Evolutionary conservation across 2,113 vertebrate species (phyloP).

Genomic region (Physeter macrocephalus): DNA sequence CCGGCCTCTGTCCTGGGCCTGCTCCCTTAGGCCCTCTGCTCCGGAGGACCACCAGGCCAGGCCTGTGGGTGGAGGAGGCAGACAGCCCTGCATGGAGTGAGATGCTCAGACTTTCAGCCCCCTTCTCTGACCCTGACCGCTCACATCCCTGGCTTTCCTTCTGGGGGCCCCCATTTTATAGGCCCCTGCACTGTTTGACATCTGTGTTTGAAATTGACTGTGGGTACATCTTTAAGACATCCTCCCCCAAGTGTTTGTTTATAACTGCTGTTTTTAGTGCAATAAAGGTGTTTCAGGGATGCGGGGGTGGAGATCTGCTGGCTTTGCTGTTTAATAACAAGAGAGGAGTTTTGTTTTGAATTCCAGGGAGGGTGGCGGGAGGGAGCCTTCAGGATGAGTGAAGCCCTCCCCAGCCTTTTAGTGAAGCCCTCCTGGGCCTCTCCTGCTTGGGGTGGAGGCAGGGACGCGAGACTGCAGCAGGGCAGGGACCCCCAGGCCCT

Average conservation of each 20-base stretch:
- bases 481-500: background rate
- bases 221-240: slow-evolving; percentile 64
- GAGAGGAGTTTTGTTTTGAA: background rate
- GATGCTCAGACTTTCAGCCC: background rate
- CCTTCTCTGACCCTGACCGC: background rate
- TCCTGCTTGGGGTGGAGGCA: background rate
- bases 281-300: slow-evolving; percentile 80
- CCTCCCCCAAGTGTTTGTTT: slow-evolving; percentile 73
- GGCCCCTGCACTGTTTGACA: background rate
- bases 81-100: background rate
- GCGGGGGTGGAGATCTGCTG: slow-evolving; percentile 25
- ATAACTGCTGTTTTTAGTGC: slow-evolving; percentile 77
- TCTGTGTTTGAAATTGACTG: slow-evolving; percentile 70
- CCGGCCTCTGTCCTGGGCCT: background rate
- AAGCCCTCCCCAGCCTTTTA: background rate
- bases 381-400: background rate
- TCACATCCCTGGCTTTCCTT: background rate
- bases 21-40: background rate
- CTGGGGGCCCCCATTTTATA: background rate
- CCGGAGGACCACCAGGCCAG: background rate
- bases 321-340: background rate
- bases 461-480: background rate
- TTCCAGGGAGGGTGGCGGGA: background rate
- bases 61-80: background rate
- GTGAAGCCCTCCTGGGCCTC: background rate